Conservation (phyloP, 92 coral and sea anemone genomes). For the Scolanthus callimorphus region DNA sequence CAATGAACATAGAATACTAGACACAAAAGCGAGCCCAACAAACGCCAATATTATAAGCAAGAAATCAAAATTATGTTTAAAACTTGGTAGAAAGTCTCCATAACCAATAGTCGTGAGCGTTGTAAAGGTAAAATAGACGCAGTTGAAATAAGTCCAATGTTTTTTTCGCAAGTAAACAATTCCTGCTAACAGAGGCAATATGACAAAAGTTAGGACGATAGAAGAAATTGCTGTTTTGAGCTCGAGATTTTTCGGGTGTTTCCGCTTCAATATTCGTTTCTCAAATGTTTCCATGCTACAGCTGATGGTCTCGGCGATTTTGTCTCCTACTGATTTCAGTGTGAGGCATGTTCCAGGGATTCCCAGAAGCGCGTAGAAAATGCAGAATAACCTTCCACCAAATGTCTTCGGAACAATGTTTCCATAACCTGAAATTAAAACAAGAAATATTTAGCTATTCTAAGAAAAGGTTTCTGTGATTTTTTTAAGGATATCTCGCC, state of each 20-base stretch:
- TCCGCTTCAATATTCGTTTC: constrained; percentile 23
- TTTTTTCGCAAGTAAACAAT: constrained; percentile 42
- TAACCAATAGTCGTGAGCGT: constrained; percentile 85
- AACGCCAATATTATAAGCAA: constrained; percentile 47
- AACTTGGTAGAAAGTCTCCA: constrained; percentile 70
- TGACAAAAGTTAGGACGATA: constrained; percentile 21
- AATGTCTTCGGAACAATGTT: constrained; percentile 72
- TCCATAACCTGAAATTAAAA: constrained; percentile 71
- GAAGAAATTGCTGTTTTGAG: constrained; percentile 44
- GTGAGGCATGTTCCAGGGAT: constrained; percentile 78
- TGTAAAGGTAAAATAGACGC: constrained; percentile 66
- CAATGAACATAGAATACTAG: constrained; percentile 78
- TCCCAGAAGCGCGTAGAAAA: constrained; percentile 68
- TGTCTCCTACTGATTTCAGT: constrained; percentile 74
- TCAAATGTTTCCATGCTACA: constrained; percentile 34
- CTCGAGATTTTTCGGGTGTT: constrained; percentile 39
- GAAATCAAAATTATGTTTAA: constrained; percentile 33
- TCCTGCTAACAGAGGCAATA: constrained; percentile 44
- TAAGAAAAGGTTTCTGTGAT: no score
- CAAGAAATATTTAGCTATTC: no score
- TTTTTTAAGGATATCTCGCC: no score
- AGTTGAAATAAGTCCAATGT: constrained; percentile 59
- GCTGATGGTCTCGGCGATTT: constrained; percentile 52
- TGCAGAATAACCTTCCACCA: constrained; percentile 68
- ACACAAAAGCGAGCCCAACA: constrained; percentile 67